Base-by-base conservation (phyloP, 1,140 invertebrate genomes). In the Bombus consobrinus region DNA sequence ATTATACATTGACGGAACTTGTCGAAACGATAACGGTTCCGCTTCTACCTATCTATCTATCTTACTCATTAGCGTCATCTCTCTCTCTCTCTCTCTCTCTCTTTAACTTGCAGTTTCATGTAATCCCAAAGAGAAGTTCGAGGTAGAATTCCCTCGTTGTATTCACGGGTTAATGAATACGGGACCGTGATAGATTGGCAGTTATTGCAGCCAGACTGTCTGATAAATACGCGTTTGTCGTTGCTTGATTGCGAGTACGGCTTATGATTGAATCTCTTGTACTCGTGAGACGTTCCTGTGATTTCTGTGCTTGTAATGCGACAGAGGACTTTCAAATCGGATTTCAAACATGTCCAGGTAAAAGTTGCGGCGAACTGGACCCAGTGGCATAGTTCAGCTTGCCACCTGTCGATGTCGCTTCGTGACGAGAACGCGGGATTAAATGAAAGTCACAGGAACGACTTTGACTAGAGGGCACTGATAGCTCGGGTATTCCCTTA, bases 151-250 rank as follows among this genome's bases (percentile, higher is more conserved):
- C 28, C 6, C 37, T 37, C 39, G 41, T 72, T 71, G 53, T 47
- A 85, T 72, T 84, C 75, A 41, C 32, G 47, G 9, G 37, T 83
- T 69, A 77, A 83, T 77, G 81, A 83, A 77, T 69, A 74, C 47
- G 9, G 37, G 3, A 25, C 62, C 22, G 3, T 43, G 66, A 84
- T 78, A 39, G 41, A 80, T 80, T 62, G 41, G 25, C 47, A 80
- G 76, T 80, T 85, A 80, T 80, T 85, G 41, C 69, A 12, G 43
- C 22, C 43, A 15, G 28, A 15, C 32, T 32, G 9, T 47, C 25
- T 39, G 53, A 84, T 84, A 71, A 72, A 69, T 71, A n/a, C 53
- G 43, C 39, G 15, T 79, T 79, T 37, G n/a, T 25, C 34, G 47
- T n/a, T 59, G 66, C n/a, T 71, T 78, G 74, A 69, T 71, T 43